phyloP scores from a whole-genome alignment of 2,113 vertebrate genomes.

The Oncorhynchus nerka region DNA sequence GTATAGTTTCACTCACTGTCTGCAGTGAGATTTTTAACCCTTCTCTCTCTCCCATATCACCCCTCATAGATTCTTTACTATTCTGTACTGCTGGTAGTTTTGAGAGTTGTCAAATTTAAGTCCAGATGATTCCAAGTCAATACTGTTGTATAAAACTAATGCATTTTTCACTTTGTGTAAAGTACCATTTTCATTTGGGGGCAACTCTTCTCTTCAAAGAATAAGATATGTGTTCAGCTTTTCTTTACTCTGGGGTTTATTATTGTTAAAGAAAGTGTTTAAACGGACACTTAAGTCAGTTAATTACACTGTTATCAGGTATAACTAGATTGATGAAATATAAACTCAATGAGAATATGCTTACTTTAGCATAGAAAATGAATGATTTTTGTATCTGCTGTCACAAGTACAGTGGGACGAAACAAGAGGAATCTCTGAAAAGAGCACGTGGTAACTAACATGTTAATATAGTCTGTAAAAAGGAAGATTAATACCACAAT shows the following conservation, averaged over 20 bases:
- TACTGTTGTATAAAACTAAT: neutral
- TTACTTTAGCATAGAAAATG: neutral
- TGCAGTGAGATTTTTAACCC: conserved; percentile 25
- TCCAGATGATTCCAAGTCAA: neutral
- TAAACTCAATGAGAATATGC: neutral
- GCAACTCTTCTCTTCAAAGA: neutral
- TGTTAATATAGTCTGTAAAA: conserved; percentile 18
- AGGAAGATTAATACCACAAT: conserved; percentile 19
- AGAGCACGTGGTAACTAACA: neutral
- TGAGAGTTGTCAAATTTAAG: neutral
- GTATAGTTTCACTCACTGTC: conserved; percentile 27
- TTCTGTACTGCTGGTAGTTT: conserved; percentile 3
- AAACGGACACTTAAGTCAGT: neutral
- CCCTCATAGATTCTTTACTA: conserved; percentile 25
- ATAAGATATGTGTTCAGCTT: neutral
- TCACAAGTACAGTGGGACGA: neutral
- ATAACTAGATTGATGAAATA: neutral
- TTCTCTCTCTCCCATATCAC: conserved; percentile 17
- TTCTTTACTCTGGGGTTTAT: conserved; percentile 13
- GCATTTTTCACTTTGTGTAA: neutral
- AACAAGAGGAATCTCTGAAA: neutral
- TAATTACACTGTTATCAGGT: neutral
- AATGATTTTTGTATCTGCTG: conserved; percentile 4
- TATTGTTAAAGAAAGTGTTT: neutral
- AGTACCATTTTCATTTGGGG: neutral